Evolutionary conservation across 2,888 invertebrate species (phyloP), one percentile per base, ranked within the genome.

Genomic region (Thecocarcelia acutangulata): DNA sequence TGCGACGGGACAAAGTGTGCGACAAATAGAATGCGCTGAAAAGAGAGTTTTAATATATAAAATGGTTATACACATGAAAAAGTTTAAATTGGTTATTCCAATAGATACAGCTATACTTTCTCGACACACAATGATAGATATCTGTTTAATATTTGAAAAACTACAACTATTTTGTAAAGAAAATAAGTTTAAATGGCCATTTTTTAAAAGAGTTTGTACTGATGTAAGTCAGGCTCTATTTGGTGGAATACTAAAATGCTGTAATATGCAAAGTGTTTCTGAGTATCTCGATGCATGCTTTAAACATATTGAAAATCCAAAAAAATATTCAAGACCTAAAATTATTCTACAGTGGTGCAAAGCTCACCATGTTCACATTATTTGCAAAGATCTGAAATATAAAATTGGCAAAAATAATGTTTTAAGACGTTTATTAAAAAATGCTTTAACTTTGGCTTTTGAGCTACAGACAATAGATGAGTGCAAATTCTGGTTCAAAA

Each of bases 1-100:
- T 58, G 66, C 75, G 3, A 46, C 66, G 12, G 64, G 40, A 2
- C 54, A 73, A 63, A 61, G 40, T 52, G 61, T 73, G 1, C 5
- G 28, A 13, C 48, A 66, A 21, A 48, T 75, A 17, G 17, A 40
- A 17, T 48, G 64, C 12, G 46, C 74, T 12, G 42, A 52, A 28
- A 64, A 63, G 21, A 40, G 50, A 6, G 17, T 56, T 15, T 37
- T 66, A 37, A 46, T 56, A 21, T 56, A 75, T 21, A 59, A 63
- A 59, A 33, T 50, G 2, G 50, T 72, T 4, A 46, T 69, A 64
- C 37, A 12, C 2, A 33, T 46, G 3, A 44, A 44, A 13, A 56
- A 46, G 1, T 9, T 44, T 9, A 68, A 68, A 56, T 54, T 33
- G 13, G 19, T 68, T 56, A 33, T 68, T 56, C 68, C 54, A 17